Evolutionary conservation across 1,140 invertebrate genomes (phyloP).

Genomic region (Phthorimaea operculella): DNA sequence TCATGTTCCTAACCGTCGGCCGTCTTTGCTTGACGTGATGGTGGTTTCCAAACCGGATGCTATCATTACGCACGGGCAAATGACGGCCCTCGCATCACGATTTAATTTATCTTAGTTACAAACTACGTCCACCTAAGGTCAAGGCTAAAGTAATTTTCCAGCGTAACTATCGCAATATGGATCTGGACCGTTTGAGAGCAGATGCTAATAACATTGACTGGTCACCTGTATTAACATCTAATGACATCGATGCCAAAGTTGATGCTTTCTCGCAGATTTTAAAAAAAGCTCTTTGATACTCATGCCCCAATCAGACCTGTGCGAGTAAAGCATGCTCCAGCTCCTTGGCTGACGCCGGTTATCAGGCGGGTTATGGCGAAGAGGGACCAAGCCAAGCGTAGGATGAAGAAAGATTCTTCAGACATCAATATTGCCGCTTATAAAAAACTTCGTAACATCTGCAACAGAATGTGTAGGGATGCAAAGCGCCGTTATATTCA

Average conservation of each 20-base stretch:
- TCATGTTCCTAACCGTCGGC: not conserved
- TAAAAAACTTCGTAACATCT: too few species aligned
- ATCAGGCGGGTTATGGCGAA: too few species aligned
- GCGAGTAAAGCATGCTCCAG: too few species aligned
- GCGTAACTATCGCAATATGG: not conserved
- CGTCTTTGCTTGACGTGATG: slow-evolving; percentile 4
- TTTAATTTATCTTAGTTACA: not conserved
- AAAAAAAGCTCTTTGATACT: too few species aligned
- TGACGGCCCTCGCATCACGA: not conserved
- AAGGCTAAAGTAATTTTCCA: not conserved
- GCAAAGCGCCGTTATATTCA: too few species aligned
- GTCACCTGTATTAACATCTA: not conserved
- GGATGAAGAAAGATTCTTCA: too few species aligned
- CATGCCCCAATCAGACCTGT: too few species aligned
- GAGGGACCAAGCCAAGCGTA: too few species aligned
- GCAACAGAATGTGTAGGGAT: too few species aligned
- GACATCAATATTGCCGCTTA: too few species aligned
- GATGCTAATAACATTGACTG: not conserved
- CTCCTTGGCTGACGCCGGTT: too few species aligned
- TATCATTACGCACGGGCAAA: not conserved
- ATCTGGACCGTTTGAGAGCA: not conserved
- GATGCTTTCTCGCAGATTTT: too few species aligned
- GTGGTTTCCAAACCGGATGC: not conserved
- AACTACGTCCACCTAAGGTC: not conserved
- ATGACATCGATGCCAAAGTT: not conserved